These are phyloP conservation scores for Rhinopithecus roxellana DNA, from an alignment of 2,113 vertebrate genomes.

Conservation along the genomic window DNA sequence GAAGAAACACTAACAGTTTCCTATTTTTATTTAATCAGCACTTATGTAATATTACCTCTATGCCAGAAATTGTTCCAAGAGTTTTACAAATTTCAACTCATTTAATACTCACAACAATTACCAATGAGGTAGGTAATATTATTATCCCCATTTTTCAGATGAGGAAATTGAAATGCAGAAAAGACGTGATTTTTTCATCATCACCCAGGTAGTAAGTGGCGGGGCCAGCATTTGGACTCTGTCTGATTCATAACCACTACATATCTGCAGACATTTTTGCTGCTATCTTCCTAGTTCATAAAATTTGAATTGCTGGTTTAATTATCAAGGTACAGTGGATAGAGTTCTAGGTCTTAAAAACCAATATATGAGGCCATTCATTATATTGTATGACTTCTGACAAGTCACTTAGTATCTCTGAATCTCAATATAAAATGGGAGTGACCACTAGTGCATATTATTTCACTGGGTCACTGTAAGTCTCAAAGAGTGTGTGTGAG, in stretches of 20 bases:
- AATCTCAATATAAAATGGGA: background rate
- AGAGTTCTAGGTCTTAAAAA: background rate
- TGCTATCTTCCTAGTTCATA: background rate
- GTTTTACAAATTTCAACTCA: background rate
- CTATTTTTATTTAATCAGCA: conserved; percentile 1
- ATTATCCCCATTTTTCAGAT: background rate
- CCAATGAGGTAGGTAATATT: background rate
- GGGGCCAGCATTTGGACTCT: background rate
- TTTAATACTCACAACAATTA: background rate
- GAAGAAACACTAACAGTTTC: background rate
- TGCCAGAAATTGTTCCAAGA: background rate
- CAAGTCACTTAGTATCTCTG: background rate
- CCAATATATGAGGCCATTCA: background rate
- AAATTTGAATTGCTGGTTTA: conserved; percentile 16
- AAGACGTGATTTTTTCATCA: background rate
- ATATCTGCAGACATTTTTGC: background rate
- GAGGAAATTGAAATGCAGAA: background rate
- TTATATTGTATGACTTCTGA: background rate
- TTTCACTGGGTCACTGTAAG: background rate
- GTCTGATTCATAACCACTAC: background rate
- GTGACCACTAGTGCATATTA: background rate
- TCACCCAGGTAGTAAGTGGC: background rate
- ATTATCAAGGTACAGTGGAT: background rate
- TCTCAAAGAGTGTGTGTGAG: background rate
- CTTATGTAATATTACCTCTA: background rate